A percentile compares a stretch with the other conserved stretches of the same genome.
Conservation (phyloP, 2,797 vertebrate genomes). For the Rhyacichthys aspro region DNA sequence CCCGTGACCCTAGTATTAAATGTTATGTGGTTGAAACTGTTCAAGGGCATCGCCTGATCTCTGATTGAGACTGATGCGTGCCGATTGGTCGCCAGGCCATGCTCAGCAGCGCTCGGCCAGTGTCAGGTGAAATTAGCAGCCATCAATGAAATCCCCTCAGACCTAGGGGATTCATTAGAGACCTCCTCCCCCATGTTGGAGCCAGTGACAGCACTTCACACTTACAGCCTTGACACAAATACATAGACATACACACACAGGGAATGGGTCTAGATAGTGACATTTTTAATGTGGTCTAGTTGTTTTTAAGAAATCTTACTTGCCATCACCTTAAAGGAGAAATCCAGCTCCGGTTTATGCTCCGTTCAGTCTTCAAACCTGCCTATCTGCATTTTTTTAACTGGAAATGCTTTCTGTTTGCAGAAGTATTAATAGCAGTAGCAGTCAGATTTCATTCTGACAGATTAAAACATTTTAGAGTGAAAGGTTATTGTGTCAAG, state of each 20-base stretch:
- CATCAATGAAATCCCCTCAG: conserved; percentile 55
- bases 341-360: too few species aligned
- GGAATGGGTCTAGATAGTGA: too few species aligned
- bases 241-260: conserved; percentile 15
- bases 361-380: too few species aligned
- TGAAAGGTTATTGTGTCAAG: too few species aligned
- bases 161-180: conserved; percentile 67
- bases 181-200: conserved; percentile 38
- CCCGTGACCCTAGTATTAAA: conserved; percentile 42
- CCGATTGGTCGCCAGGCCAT: conserved; percentile 64
- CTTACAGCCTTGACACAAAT: conserved; percentile 40
- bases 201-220: conserved; percentile 70
- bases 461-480: too few species aligned
- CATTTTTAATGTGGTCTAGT: too few species aligned
- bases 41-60: conserved; percentile 45
- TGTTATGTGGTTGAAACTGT: conserved; percentile 16
- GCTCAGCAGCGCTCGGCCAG: conserved; percentile 44
- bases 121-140: conserved; percentile 77
- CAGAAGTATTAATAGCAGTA: too few species aligned
- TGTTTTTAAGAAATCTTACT: too few species aligned
- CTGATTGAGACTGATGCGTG: conserved; percentile 75
- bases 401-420: too few species aligned
- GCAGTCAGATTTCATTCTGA: too few species aligned
- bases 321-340: too few species aligned
- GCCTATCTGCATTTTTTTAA: too few species aligned